phyloP scores from a whole-genome alignment of 2,888 invertebrate genomes.

The Pinctada fucata region DNA sequence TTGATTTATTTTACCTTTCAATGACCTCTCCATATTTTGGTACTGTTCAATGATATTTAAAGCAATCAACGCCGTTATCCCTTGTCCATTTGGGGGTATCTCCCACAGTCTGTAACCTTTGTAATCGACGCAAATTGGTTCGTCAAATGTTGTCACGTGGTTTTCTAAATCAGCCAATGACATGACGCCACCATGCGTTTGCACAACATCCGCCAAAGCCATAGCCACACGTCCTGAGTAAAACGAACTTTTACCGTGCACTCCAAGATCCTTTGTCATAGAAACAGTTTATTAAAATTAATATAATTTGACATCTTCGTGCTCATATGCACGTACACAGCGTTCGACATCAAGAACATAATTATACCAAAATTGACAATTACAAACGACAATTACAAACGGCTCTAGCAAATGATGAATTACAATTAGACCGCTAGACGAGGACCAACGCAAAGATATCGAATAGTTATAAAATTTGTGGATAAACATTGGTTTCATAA shows the following conservation, averaged over 20 bases:
- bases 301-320: too few species aligned
- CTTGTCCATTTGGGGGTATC: conserved; percentile 77
- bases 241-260: conserved; percentile 68
- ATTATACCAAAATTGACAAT: too few species aligned
- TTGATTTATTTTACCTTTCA: conserved; percentile 6
- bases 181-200: conserved; percentile 70
- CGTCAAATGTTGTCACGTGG: conserved; percentile 64
- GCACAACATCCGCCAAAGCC: conserved; percentile 68
- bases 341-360: too few species aligned
- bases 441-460: too few species aligned
- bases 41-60: conserved; percentile 76
- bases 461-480: too few species aligned
- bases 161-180: conserved; percentile 68
- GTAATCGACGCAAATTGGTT: conserved; percentile 70
- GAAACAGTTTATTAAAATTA: background rate
- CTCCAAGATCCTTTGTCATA: conserved; percentile 58
- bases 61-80: conserved; percentile 75
- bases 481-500: too few species aligned
- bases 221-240: conserved; percentile 72
- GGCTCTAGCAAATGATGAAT: too few species aligned
- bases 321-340: too few species aligned
- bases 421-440: too few species aligned
- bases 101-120: conserved; percentile 74
- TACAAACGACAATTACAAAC: too few species aligned
- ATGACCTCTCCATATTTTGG: conserved; percentile 6